Evolutionary conservation across 2,797 vertebrate genomes (phyloP), one percentile per base, ranked within the genome.

Genomic region (Amniataba percoides): DNA sequence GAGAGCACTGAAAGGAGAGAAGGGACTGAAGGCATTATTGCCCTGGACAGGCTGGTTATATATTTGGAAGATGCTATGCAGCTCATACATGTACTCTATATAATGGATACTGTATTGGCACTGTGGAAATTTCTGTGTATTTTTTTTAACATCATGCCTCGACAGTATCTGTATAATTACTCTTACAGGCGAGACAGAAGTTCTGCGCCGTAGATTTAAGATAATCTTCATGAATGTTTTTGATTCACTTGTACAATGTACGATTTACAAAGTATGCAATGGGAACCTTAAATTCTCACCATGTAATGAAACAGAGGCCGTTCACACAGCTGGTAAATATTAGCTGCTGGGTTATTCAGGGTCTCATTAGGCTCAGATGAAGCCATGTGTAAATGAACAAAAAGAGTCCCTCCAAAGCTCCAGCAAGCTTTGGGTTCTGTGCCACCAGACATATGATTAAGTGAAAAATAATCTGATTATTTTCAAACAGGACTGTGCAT

Each of bases 371-470:
- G 4, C 34, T 19, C 18, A 21, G 11, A 36, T 36, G 34, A 4
- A 60, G 15, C 1, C 7, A 53, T 31, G 12, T 31, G 16, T 18
- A 8, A 46, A 2, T n/a, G 6, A 36, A 19, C 8, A 23, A 51
- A 51, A 14, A 31, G 13, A 69, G 34, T 21, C 14, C 19, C 21
- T 16, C 2, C 18, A 51, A 11, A 59, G 12, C 34, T 40, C 13
- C 1, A 21, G 23, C 6, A 46, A 31, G 15, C 21, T 48, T 18
- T 51, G 34, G 31, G 25, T 23, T 42, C 21, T 15, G 1, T 42
- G 36, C 27, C n/a, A 60, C n/a, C 46, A 67, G 13, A 39, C 6
- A 71, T 5, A 36, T 27, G 42, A 71, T 42, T 42, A 52, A n/a
- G 46, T 49, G 1, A n/a, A n/a, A 40, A 40, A 16, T 6, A 39